Base-by-base conservation (phyloP, 2,797 vertebrate genomes). In the Apogon talboti region DNA sequence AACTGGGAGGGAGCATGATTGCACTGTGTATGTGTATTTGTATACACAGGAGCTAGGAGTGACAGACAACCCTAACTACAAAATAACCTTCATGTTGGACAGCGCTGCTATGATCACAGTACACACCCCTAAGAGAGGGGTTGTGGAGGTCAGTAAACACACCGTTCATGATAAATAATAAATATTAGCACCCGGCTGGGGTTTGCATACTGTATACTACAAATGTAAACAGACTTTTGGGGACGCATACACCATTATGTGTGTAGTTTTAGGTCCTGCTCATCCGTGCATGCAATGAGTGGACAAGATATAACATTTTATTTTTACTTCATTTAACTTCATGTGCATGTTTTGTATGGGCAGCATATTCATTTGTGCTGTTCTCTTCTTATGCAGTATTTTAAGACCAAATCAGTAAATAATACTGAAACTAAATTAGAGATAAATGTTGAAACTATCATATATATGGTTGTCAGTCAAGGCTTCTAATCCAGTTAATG, bases 21-120 rank as follows among this genome's bases (percentile, higher is more conserved):
- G 52, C 40, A 11, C 11, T 70, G 24, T 76, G 30, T 54, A 14
- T 72, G 11, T 77, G 14, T 78, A 16, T 78, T 7, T 78, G 7
- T 76, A 6, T 70, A 3, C 61, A 5, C 83, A 99, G 98, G 98
- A 99, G 77, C 92, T 99, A 60, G 98, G 98, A 64, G 97, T 99
- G 84, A 97, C 94, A 0, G 97, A 97, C 79, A 98, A 99, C 79
- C 94, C 96, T 11, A 98, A 97, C 91, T 99, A 99, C 92, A 99
- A 99, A 93, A 96, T 99, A 68, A 96, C 96, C 1, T 99, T 99
- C 89, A 98, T 99, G 96, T 86, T 99, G 95, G 98, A 99, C 90
- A 99, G 97, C 66, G 97, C 95, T 62, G 98, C 98, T 76, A 99
- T 99, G 98, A 99, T 99, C 91, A 99, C 98, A 0, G 98, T 99